Evolutionary conservation across 2,888 invertebrate species (phyloP), one percentile per base, ranked within the genome.

Genomic region (Eupithecia tripunctaria): DNA sequence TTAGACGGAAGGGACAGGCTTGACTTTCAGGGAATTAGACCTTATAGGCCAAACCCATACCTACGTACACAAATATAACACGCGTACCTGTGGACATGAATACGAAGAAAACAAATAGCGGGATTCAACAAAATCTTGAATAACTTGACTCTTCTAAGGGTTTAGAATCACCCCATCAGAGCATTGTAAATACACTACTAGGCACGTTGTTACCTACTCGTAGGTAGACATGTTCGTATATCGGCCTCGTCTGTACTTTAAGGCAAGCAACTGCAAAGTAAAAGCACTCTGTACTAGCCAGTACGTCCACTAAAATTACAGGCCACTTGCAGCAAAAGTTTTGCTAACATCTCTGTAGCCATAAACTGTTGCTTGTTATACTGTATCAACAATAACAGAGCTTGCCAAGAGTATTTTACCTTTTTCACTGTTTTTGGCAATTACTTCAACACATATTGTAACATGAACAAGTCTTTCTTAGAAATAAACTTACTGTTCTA

Each of bases 261-360:
- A 70, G 27, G 68, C 74, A 77, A 73, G 14, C 36, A 66, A 68
- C 64, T 70, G 68, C 79, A 77, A 82, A 67, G 84, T 86, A 87
- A 89, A 89, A 90, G 91, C 91, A 88, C 89, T 91, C 89, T 86
- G 80, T 82, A 38, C 83, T 81, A 75, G 81, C 83, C 84, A 82
- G 81, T 82, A 79, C 86, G 89, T 90, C 88, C 89, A 86, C 87
- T 89, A 85, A 89, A 90, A 90, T 92, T 89, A 90, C 87, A 86
- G 82, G 82, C 84, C 86, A 86, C 86, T 88, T 82, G 84, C 85
- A 87, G 85, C 85, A 85, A 85, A 91, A 91, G 85, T 90, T 89
- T 83, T 84, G 79, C 83, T 80, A 85, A 81, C 85, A 81, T 88
- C 88, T 86, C 85, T 67, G 81, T 83, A 82, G 84, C 84, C 85